Percentiles rank a stretch among this genome's conserved stretches.
Conservation (phyloP, 2,797 vertebrate species). For the Psittacula echo region DNA sequence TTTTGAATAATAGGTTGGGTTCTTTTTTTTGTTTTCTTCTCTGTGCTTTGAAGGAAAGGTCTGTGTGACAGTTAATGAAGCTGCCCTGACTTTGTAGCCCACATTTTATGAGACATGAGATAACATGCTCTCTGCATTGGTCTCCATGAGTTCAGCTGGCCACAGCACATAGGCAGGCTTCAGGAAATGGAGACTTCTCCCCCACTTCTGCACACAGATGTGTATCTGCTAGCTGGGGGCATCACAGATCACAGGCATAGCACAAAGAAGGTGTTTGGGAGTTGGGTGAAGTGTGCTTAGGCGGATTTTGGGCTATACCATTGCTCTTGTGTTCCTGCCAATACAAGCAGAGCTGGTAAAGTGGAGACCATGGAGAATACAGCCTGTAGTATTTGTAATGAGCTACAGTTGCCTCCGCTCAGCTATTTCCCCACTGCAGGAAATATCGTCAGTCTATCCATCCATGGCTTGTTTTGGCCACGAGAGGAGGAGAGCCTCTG, state of each 20-base stretch:
- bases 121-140: not conserved
- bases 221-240: not conserved
- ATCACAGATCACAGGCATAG: not conserved
- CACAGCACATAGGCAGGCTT: not conserved
- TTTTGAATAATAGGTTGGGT: not conserved
- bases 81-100: constrained; percentile 3
- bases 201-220: not conserved
- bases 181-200: not conserved
- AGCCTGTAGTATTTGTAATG: rapidly evolving
- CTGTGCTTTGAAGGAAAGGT: constrained; percentile 7
- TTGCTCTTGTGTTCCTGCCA: not conserved
- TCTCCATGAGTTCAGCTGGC: not conserved
- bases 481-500: not conserved
- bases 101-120: not conserved
- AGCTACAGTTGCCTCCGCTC: not conserved
- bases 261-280: not conserved
- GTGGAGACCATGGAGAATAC: not conserved
- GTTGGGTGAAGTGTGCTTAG: not conserved
- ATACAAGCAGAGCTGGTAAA: not conserved
- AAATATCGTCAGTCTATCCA: not conserved
- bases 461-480: not conserved
- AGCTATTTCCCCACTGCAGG: not conserved
- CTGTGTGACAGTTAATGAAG: constrained; percentile 12
- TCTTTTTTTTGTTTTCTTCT: not conserved
- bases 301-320: not conserved